A percentile compares a stretch with the other conserved stretches of the same genome.
Evolutionary conservation across 2,113 vertebrate species (phyloP).

Genomic region (Sisor rabdophorus): DNA sequence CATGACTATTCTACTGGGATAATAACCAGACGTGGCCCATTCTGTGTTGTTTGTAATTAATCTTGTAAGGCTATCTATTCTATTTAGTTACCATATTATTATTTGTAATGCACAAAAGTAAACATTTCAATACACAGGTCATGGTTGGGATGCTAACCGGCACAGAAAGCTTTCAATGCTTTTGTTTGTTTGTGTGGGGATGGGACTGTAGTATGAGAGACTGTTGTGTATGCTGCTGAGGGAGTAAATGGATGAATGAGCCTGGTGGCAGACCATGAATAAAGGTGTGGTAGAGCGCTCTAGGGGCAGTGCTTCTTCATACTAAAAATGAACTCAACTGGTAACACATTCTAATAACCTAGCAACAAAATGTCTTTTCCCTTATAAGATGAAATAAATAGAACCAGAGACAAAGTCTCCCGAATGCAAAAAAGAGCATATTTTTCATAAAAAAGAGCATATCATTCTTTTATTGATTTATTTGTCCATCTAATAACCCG

Average conservation of each 20-base stretch:
- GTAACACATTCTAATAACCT: conserved; percentile 29
- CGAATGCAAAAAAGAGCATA: neutral
- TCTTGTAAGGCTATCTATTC: neutral
- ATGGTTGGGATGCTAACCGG: conserved; percentile 55
- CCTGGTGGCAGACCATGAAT: conserved; percentile 40
- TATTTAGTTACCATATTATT: neutral
- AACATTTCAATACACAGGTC: conserved; percentile 56
- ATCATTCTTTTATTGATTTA: no score
- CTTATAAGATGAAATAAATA: neutral
- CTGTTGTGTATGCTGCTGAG: conserved; percentile 21
- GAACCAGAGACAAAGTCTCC: neutral
- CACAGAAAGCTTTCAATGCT: conserved; percentile 49
- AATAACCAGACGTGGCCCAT: neutral
- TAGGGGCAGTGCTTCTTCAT: conserved; percentile 1
- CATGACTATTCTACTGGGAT: neutral
- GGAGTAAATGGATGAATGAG: conserved; percentile 41
- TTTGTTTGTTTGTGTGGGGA: conserved; percentile 17
- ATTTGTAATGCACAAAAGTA: conserved; percentile 45
- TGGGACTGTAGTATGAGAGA: conserved; percentile 9
- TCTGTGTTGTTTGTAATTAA: neutral
- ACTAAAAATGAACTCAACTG: conserved; percentile 23
- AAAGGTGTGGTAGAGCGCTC: conserved; percentile 17
- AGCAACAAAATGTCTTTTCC: neutral
- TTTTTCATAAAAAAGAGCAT: no score
- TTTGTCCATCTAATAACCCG: no score